These are phyloP conservation scores for Toxotes lorentzi DNA, from an alignment of 2,797 vertebrate species.

Conservation along the genomic window DNA sequence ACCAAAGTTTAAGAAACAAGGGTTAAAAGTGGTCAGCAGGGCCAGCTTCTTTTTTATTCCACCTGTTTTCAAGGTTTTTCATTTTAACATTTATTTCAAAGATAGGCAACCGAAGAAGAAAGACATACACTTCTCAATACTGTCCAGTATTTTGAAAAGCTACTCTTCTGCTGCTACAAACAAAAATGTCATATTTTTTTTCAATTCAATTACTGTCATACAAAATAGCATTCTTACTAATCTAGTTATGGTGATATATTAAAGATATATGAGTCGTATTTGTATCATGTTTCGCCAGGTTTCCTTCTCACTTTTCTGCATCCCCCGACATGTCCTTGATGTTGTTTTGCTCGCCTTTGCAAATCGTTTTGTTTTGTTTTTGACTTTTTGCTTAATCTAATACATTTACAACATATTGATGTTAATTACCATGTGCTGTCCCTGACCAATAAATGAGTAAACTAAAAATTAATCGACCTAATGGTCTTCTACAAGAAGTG, in stretches of 20 bases:
- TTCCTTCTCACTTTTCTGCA: background rate
- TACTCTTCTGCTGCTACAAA: background rate
- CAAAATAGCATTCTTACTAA: background rate
- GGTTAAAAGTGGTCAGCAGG: background rate
- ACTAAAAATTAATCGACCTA: background rate
- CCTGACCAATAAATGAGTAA: background rate
- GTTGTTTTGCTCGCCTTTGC: background rate
- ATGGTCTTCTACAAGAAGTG: background rate
- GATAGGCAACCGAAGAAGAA: background rate
- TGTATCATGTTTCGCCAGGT: background rate
- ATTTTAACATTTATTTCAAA: background rate
- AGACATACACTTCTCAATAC: background rate
- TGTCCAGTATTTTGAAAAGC: background rate
- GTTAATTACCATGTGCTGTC: background rate
- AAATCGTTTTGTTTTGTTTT: background rate
- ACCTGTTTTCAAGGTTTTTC: background rate
- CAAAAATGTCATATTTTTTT: background rate
- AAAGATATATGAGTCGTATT: background rate
- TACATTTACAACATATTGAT: background rate
- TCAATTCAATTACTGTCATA: background rate
- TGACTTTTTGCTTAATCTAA: background rate
- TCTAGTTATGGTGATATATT: background rate
- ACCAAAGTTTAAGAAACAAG: background rate
- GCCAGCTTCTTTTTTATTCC: background rate
- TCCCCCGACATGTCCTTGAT: background rate